These are phyloP conservation scores for Serilophus lunatus DNA, from an alignment of 2,113 vertebrate species.

Conservation along the genomic window DNA sequence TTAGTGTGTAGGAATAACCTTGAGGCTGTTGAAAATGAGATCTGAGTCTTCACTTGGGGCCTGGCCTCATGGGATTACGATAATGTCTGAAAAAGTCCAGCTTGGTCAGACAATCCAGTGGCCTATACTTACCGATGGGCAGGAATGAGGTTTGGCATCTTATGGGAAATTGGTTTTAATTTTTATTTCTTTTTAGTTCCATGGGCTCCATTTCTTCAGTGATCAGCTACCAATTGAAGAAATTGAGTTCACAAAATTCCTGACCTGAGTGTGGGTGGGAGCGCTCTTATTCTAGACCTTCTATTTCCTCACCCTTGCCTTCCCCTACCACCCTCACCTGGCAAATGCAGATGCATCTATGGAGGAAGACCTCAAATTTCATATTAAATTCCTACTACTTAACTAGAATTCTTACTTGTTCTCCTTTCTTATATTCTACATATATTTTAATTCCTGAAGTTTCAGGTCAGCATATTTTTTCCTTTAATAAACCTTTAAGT, in stretches of 20 bases:
- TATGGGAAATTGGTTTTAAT: neutral
- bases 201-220: neutral
- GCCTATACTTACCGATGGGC: neutral
- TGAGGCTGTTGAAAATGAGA: neutral
- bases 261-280: neutral
- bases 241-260: neutral
- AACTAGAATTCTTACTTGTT: neutral
- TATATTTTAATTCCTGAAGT: conserved; percentile 14
- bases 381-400: neutral
- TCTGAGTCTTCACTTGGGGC: neutral
- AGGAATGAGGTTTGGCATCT: neutral
- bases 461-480: conserved; percentile 7
- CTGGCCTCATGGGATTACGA: neutral
- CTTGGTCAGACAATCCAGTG: neutral
- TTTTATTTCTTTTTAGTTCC: neutral
- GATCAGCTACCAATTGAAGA: neutral
- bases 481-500: conserved; percentile 11
- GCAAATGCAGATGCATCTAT: neutral
- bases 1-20: neutral
- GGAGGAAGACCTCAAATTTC: neutral
- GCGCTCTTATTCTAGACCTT: neutral
- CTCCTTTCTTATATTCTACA: neutral
- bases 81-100: neutral
- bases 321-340: neutral
- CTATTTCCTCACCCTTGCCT: neutral